Evolutionary conservation across 2,113 vertebrate species (phyloP).

Genomic region (Chiloscyllium plagiosum): DNA sequence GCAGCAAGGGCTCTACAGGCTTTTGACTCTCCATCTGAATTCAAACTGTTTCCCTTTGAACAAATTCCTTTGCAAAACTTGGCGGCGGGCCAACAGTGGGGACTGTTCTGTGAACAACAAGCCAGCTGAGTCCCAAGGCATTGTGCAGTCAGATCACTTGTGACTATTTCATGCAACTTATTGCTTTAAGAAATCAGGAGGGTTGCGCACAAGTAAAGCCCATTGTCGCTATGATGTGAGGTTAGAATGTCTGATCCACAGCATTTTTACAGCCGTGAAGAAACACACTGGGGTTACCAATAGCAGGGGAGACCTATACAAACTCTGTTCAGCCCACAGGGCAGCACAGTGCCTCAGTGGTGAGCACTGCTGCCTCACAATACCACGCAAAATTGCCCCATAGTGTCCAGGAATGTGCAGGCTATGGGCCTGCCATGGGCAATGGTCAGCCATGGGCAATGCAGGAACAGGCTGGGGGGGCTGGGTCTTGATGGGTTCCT

Average conservation of each 20-base stretch:
- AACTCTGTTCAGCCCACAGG: not conserved
- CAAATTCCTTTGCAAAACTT: not conserved
- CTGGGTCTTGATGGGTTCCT: too few species aligned
- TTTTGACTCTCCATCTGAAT: not conserved
- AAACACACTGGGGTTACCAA: not conserved
- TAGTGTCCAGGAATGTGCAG: too few species aligned
- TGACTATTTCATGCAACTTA: not conserved
- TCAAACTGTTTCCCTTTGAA: not conserved
- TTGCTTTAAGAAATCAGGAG: not conserved
- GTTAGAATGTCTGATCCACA: not conserved
- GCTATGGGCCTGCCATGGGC: too few species aligned
- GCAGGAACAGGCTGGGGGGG: too few species aligned
- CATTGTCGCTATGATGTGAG: not conserved
- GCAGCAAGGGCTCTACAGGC: not conserved
- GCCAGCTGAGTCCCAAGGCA: not conserved
- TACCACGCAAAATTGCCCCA: too few species aligned
- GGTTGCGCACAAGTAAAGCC: not conserved
- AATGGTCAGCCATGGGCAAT: too few species aligned
- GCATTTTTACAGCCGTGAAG: not conserved
- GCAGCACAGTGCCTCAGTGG: too few species aligned
- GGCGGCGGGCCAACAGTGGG: not conserved
- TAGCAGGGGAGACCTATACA: not conserved
- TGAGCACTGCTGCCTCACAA: too few species aligned
- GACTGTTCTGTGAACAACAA: not conserved
- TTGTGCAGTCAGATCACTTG: not conserved